A percentile compares a stretch with the other conserved stretches of the same genome.
These are phyloP conservation scores for Drosophila willistoni DNA, from an alignment of 1,140 invertebrate species.

Conservation along the genomic window DNA sequence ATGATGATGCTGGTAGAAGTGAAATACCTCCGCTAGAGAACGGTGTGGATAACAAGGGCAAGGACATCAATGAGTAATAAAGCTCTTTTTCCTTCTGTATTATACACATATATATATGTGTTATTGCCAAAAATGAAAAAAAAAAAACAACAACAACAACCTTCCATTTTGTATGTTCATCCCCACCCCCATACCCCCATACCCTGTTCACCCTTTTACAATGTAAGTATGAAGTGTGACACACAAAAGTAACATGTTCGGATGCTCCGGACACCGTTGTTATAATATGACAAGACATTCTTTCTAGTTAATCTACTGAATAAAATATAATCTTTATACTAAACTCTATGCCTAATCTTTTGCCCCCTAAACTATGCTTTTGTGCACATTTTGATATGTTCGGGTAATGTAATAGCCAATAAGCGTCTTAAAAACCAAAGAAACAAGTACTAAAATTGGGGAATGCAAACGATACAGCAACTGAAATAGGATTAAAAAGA, in stretches of 20 bases:
- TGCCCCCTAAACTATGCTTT: background rate
- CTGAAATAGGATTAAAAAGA: background rate
- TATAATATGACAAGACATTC: constrained; percentile 60
- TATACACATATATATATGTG: constrained; percentile 53
- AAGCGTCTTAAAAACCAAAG: background rate
- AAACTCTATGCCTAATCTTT: background rate
- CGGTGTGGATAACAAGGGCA: constrained; percentile 69
- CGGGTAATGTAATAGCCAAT: background rate
- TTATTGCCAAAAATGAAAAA: constrained; percentile 34
- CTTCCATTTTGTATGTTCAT: constrained; percentile 46
- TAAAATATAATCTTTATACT: constrained; percentile 33
- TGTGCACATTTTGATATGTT: background rate
- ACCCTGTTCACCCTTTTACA: background rate
- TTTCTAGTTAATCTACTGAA: constrained; percentile 52
- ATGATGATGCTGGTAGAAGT: constrained; percentile 11
- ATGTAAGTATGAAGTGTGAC: constrained; percentile 1
- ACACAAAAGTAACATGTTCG: background rate
- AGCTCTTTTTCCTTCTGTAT: constrained; percentile 49
- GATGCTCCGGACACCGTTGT: constrained; percentile 35
- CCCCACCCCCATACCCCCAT: constrained; percentile 1
- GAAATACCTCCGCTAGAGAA: constrained; percentile 40
- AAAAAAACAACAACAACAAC: background rate
- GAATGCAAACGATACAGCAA: background rate
- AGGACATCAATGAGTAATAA: constrained; percentile 35
- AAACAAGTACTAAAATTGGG: background rate